phyloP scores from a whole-genome alignment of 1,140 invertebrate genomes.

The Drosophila tsacasi region DNA sequence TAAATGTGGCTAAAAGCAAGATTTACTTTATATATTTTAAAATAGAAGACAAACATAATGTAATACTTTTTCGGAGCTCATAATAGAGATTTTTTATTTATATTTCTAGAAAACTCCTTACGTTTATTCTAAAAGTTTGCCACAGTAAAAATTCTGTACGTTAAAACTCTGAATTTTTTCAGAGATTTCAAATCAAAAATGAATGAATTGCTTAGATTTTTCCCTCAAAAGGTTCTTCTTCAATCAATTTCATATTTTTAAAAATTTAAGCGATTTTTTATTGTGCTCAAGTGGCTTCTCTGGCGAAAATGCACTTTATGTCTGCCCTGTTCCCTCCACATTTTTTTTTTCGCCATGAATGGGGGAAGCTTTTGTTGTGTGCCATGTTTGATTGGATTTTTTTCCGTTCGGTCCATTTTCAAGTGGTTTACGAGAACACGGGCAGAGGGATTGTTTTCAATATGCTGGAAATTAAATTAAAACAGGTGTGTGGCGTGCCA shows the following conservation, averaged over 20 bases:
- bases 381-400: conserved; percentile 62
- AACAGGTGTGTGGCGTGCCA: conserved; percentile 46
- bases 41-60: too few relatives aligned
- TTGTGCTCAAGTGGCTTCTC: conserved; percentile 57
- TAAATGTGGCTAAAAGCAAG: background rate
- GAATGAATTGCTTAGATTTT: background rate
- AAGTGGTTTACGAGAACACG: conserved; percentile 16
- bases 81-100: background rate
- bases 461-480: conserved; percentile 74
- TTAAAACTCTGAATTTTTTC: too few relatives aligned
- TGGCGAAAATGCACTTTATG: conserved; percentile 29
- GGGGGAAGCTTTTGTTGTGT: conserved; percentile 48
- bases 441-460: conserved; percentile 45
- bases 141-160: too few relatives aligned
- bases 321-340: conserved; percentile 6
- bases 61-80: too few relatives aligned
- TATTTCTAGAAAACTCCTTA: too few relatives aligned
- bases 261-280: conserved; percentile 41
- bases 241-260: conserved; percentile 18
- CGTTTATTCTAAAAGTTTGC: too few relatives aligned
- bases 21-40: too few relatives aligned
- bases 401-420: conserved; percentile 27
- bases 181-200: background rate
- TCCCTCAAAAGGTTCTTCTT: background rate
- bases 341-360: conserved; percentile 19